Conservation (phyloP, 2,797 vertebrate species). For the Protonibea diacanthus region DNA sequence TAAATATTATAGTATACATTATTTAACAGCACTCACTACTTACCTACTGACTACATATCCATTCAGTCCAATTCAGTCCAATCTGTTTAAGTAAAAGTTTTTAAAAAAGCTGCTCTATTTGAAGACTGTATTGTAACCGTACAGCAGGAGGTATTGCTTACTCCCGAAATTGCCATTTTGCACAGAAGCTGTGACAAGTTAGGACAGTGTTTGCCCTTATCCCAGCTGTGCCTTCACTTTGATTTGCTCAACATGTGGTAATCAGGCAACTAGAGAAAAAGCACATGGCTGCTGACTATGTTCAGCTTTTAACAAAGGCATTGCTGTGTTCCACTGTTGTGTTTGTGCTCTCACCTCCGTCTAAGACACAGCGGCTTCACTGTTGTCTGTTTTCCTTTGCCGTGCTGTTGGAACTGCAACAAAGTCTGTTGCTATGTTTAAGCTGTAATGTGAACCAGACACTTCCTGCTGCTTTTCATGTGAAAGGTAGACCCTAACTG, state of each 20-base stretch:
- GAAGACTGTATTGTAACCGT: too few species aligned
- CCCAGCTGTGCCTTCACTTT: slow-evolving; percentile 7
- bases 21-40: too few species aligned
- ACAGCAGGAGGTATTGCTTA: background rate
- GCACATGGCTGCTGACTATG: background rate
- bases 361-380: background rate
- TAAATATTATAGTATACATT: background rate
- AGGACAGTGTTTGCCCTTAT: background rate
- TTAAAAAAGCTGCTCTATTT: background rate
- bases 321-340: background rate
- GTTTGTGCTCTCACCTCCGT: slow-evolving; percentile 2
- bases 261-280: background rate
- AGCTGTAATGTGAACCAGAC: background rate
- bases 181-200: background rate
- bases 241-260: background rate
- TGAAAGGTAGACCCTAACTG: background rate
- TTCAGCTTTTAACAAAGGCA: slow-evolving; percentile 20
- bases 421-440: background rate
- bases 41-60: background rate
- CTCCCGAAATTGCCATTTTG: background rate
- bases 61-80: too few species aligned
- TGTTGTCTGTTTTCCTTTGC: background rate
- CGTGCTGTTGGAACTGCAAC: background rate
- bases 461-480: background rate
- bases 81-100: background rate